Base-by-base conservation (phyloP, 2,113 vertebrate species). In the Trogon melanurus region DNA sequence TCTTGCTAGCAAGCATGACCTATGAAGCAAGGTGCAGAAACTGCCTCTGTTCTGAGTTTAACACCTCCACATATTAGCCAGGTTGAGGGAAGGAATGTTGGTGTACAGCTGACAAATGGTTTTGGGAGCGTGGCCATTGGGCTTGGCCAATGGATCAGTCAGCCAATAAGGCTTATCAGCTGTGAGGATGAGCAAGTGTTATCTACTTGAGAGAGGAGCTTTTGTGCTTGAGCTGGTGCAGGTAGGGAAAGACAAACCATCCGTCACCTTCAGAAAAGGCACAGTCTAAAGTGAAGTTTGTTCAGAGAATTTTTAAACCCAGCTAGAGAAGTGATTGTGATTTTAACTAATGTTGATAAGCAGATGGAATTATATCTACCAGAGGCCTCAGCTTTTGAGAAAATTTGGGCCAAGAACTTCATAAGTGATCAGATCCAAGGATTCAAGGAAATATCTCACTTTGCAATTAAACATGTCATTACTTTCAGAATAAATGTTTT, bases 401-500 rank as follows among this genome's bases (percentile, higher is more conserved):
- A 89, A n/a, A 3, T 0, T 5, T 61, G 58, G 27, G 8, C 17
- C 20, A 80, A 81, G 32, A 67, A 62, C 26, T 75, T 83, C 5
- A 8, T 47, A 60, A 79, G 2, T 2, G 9, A 34, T 51, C 4
- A 15, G 8, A 78, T 23, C 5, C 10, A 73, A 56, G 3, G 0
- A 3, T 58, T 64, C 19, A 74, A 58, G 30, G 13, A 61, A 70
- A 32, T 44, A 25, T 8, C 16, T 57, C 19, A 7, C 4, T 60
- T 91, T 79, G 51, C 10, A 19, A 6, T n/a, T 61, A 81, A 91
- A 93, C 82, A 29, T 34, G 20, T 3, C 12, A 71, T 11, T 18
- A 2, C 5, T 36, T 88, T 74, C 29, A 70, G 11, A 51, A 38
- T 27, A 71, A 78, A 81, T 3, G 2, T 34, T 54, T 54, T 2